Evolutionary conservation across 2,113 vertebrate genomes (phyloP).

Genomic region (Urocynchramus pylzowi): DNA sequence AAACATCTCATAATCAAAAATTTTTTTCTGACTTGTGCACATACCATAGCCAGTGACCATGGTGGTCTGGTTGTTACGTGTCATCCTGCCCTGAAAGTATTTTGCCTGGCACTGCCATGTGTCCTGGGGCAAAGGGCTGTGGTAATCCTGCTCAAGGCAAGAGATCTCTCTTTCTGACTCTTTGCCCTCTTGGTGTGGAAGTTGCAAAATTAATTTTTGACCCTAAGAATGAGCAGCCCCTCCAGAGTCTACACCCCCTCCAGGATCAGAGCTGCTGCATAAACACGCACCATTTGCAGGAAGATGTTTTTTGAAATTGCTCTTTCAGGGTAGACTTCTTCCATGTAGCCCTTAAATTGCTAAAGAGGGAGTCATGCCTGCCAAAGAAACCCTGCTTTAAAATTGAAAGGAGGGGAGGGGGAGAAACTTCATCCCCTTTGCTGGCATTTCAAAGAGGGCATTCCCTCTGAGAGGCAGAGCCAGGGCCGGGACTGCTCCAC

Average conservation of each 20-base stretch:
- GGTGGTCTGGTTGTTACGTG: accelerated
- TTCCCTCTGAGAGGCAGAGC: background rate
- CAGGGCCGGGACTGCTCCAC: background rate
- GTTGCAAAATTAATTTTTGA: background rate
- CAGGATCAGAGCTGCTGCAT: background rate
- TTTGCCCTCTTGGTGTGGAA: background rate
- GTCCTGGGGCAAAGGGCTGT: background rate
- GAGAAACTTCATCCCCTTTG: background rate
- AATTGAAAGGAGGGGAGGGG: background rate
- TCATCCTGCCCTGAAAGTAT: background rate
- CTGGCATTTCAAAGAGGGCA: background rate
- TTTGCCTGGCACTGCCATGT: background rate
- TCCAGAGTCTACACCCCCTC: background rate
- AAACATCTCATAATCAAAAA: background rate
- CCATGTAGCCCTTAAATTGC: background rate
- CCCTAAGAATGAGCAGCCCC: background rate
- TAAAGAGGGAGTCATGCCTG: background rate
- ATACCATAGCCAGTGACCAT: background rate
- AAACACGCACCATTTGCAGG: background rate
- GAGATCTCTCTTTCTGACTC: background rate
- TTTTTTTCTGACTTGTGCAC: background rate
- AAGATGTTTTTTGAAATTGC: background rate
- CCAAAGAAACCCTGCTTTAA: background rate
- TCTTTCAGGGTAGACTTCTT: background rate
- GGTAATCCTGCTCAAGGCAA: background rate